Conservation (phyloP, 2,888 invertebrate genomes). For the Cremastinae sp. region DNA sequence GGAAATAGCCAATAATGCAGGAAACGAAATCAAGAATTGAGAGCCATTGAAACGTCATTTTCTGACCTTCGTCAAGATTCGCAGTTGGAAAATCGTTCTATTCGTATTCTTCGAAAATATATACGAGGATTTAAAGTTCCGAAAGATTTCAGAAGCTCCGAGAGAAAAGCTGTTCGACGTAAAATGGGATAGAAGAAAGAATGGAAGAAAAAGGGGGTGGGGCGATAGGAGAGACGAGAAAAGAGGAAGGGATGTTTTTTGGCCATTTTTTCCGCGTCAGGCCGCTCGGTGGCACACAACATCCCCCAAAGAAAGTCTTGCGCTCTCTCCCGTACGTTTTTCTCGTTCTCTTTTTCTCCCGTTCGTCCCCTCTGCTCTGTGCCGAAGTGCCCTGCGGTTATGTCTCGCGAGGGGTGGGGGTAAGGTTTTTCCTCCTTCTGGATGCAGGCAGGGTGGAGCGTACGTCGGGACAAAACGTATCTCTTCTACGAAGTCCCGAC, state of each 20-base stretch:
- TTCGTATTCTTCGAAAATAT: no score
- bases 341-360: constrained; percentile 42
- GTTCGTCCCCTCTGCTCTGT: background rate
- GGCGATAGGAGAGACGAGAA: constrained; percentile 46
- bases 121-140: constrained; percentile 21
- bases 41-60: no score
- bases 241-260: constrained; percentile 60
- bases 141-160: constrained; percentile 16
- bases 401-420: constrained; percentile 32
- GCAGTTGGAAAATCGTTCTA: no score
- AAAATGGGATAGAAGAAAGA: constrained; percentile 23
- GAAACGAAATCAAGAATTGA: no score
- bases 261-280: constrained; percentile 9
- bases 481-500: constrained; percentile 54
- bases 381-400: constrained; percentile 16
- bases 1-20: no score
- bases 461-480: constrained; percentile 55
- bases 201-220: constrained; percentile 58
- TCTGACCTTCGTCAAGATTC: no score
- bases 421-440: constrained; percentile 39
- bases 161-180: constrained; percentile 11
- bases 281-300: constrained; percentile 20
- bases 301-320: constrained; percentile 37
- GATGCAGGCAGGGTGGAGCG: constrained; percentile 60
- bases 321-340: no score